Base-by-base conservation (phyloP, 2,797 vertebrate genomes). In the Eleutherodactylus coqui region DNA sequence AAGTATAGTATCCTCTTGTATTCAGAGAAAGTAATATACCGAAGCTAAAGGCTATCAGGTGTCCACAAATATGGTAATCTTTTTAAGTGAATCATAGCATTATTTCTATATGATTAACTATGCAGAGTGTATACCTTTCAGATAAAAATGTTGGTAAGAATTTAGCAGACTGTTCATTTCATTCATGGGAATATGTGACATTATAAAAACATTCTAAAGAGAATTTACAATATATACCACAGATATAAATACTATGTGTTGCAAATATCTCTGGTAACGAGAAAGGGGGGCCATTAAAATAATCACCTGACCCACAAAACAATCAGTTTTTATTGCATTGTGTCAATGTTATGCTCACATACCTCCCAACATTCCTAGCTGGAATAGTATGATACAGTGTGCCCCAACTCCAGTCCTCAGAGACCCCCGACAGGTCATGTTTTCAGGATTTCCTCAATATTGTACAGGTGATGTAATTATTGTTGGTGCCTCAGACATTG, bases 301-400 rank as follows among this genome's bases (percentile, higher is more conserved):
- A 16, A 47, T 34, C 13, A 69, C 45, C 55, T 32, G 16, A 79
- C 27, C 24, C 21, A 67, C n/a, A 24, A 49, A 51, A 64, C 4
- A 51, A 5, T 64, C 7, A 1, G 45, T 64, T 58, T 60, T 27
- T 81, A 51, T 32, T 69, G 29, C 79, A 81, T 81, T 79, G 78
- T 79, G 58, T 64, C 78, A 79, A 64, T 79, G 78, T 79, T 45
- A 60, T 79, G 4, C 5, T 72, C 69, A 72, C 38, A 72, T 41
- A 72, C 69, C 69, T 72, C 36, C 16, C 72, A 75, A 47, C 41
- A 47, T 47, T 75, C 43, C 72, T 47, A 45, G 36, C 47, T 47
- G 38, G 24, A 73, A 38, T 19, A 45, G 11, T 73, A 16, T 49
- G 14, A 14, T 6, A 49, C 8, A 49, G 14, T 14, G n/a, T n/a